phyloP scores from a whole-genome alignment of 2,113 vertebrate genomes.

The Chiloscyllium plagiosum region DNA sequence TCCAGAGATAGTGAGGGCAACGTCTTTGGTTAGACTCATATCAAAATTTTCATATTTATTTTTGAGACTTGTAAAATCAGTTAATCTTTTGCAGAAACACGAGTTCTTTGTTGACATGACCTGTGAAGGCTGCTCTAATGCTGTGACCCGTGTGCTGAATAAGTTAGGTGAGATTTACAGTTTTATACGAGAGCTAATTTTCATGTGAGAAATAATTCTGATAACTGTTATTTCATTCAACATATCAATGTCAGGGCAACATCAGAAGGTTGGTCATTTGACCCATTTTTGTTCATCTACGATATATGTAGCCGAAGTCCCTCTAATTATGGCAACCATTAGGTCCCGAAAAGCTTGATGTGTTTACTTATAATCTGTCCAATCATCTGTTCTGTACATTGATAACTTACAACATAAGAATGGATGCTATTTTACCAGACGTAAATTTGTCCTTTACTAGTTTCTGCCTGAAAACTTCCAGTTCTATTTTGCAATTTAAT shows the following conservation, averaged over 20 bases:
- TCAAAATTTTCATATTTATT: not conserved
- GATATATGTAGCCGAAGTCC: not conserved
- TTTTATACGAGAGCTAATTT: not conserved
- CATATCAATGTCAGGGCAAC: not conserved
- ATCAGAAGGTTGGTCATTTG: not conserved
- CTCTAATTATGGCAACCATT: not conserved
- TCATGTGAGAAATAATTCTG: not conserved
- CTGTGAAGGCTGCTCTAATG: conserved; percentile 83
- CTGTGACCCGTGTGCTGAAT: conserved; percentile 75
- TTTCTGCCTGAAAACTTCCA: not conserved
- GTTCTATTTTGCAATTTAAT: not conserved
- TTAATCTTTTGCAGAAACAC: conserved; percentile 69
- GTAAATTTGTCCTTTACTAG: not conserved
- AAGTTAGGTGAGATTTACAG: conserved; percentile 63
- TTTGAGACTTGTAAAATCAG: not conserved
- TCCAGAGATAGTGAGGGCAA: not conserved
- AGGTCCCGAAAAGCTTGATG: not conserved
- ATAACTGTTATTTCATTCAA: not conserved
- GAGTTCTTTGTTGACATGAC: conserved; percentile 94
- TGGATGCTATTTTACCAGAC: not conserved
- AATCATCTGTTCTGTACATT: not conserved
- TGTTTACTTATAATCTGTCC: not conserved
- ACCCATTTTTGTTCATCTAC: not conserved
- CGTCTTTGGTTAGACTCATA: not conserved
- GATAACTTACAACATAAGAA: not conserved